Evolutionary conservation across 2,888 invertebrate genomes (phyloP).

Genomic region (Trissolcus brochymenae): DNA sequence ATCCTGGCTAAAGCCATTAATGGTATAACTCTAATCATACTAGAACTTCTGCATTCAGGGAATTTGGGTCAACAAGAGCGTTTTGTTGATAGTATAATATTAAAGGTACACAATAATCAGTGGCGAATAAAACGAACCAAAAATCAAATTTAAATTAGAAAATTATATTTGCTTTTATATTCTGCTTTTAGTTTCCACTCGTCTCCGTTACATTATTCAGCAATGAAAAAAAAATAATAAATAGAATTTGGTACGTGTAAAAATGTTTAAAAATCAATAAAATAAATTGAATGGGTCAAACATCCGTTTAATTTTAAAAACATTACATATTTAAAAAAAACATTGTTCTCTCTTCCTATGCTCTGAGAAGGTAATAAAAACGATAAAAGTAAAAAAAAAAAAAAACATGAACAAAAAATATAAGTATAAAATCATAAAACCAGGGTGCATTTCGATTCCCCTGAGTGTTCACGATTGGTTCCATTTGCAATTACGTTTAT

Average conservation of each 20-base stretch:
- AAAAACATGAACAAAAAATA: constrained; percentile 29
- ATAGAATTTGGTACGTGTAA: too few species aligned
- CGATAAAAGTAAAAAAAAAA: constrained; percentile 17
- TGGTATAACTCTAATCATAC: constrained; percentile 36
- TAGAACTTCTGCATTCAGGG: constrained; percentile 25
- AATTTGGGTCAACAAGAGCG: constrained; percentile 39
- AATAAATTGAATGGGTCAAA: too few species aligned
- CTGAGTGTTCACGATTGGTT: constrained; percentile 48
- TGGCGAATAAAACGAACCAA: not conserved
- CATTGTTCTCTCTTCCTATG: too few species aligned
- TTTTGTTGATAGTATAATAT: constrained; percentile 37
- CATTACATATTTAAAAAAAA: constrained; percentile 12
- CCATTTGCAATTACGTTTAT: constrained; percentile 52
- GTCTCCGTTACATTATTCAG: too few species aligned
- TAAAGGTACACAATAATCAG: constrained; percentile 17
- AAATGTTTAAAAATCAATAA: too few species aligned
- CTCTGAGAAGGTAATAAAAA: constrained; percentile 17
- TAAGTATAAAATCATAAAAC: constrained; percentile 41
- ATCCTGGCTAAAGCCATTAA: constrained; percentile 19
- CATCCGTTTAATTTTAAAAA: not conserved
- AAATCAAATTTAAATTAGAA: too few species aligned
- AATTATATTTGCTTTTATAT: too few species aligned
- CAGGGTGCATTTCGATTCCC: constrained; percentile 45
- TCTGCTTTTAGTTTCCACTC: too few species aligned
- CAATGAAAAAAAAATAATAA: too few species aligned